A percentile compares a stretch with the other conserved stretches of the same genome.
phyloP scores from a whole-genome alignment of 2,888 invertebrate genomes.

The Sinohyriopsis cumingii region DNA sequence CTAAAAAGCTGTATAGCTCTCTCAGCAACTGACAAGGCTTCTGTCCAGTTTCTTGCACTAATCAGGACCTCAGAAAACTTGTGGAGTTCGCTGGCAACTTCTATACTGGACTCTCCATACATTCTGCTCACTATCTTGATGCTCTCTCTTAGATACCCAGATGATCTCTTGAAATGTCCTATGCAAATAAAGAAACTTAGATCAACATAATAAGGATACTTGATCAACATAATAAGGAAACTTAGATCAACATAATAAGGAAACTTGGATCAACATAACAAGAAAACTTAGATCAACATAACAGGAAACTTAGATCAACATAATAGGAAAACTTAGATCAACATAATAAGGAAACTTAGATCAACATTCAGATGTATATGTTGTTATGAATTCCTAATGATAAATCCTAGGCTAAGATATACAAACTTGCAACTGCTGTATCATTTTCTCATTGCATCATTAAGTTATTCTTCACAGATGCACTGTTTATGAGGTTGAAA shows the following conservation, averaged over 20 bases:
- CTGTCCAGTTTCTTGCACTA: constrained; percentile 67
- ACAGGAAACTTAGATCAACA: too few species aligned
- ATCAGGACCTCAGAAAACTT: constrained; percentile 79
- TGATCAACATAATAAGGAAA: neutral
- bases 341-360: constrained; percentile 13
- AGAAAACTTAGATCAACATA: constrained; percentile 4
- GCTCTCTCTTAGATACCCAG: constrained; percentile 75
- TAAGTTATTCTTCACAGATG: too few species aligned
- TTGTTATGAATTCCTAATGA: too few species aligned
- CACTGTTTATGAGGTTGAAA: too few species aligned
- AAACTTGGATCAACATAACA: neutral
- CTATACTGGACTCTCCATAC: constrained; percentile 80
- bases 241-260: neutral
- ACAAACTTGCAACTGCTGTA: too few species aligned
- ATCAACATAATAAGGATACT: too few species aligned
- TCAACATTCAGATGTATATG: too few species aligned
- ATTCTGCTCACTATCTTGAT: constrained; percentile 77
- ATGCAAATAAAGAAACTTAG: constrained; percentile 27
- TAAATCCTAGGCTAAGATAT: too few species aligned
- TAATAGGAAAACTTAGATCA: constrained; percentile 6
- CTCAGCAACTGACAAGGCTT: constrained; percentile 55
- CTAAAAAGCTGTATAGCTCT: constrained; percentile 43
- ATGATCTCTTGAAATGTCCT: constrained; percentile 72
- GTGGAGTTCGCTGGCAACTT: constrained; percentile 79
- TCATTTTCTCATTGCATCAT: too few species aligned